Percentiles rank a stretch among this genome's conserved stretches.
Evolutionary conservation across 2,797 vertebrate genomes (phyloP).

Genomic region (Tapirus indicus): DNA sequence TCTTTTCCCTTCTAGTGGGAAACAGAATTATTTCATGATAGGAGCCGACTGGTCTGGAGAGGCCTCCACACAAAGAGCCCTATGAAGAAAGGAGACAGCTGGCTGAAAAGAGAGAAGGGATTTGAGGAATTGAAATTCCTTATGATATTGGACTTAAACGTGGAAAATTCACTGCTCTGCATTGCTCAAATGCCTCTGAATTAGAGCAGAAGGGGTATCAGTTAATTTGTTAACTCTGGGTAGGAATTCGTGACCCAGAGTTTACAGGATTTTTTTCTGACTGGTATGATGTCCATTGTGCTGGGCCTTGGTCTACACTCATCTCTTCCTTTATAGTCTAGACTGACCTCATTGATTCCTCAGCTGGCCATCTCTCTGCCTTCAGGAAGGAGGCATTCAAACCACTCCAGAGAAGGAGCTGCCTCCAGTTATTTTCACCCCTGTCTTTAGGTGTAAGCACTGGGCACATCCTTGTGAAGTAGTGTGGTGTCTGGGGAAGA

Average conservation of each 20-base stretch:
- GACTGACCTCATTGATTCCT: background rate
- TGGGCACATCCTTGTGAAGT: background rate
- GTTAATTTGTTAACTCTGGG: conserved; percentile 62
- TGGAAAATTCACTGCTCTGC: conserved; percentile 77
- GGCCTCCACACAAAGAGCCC: conserved; percentile 45
- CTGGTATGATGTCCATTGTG: background rate
- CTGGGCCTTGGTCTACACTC: background rate
- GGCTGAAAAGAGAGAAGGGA: conserved; percentile 81
- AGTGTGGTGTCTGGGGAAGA: background rate
- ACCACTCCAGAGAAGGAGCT: background rate
- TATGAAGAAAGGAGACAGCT: conserved; percentile 82
- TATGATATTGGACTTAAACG: conserved; percentile 68
- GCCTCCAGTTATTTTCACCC: background rate
- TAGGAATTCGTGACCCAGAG: conserved; percentile 18
- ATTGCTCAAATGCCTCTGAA: conserved; percentile 80
- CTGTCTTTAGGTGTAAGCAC: background rate
- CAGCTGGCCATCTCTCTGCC: background rate
- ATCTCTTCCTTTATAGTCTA: background rate
- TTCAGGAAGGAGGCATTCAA: background rate
- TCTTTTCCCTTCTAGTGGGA: conserved; percentile 66
- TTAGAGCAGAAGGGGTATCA: conserved; percentile 71
- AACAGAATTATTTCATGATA: conserved; percentile 65
- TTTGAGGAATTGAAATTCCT: conserved; percentile 79
- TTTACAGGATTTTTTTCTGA: background rate
- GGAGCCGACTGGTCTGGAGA: conserved; percentile 43